phyloP scores from a whole-genome alignment of 1,140 invertebrate genomes.

The Oscheius sp. region DNA sequence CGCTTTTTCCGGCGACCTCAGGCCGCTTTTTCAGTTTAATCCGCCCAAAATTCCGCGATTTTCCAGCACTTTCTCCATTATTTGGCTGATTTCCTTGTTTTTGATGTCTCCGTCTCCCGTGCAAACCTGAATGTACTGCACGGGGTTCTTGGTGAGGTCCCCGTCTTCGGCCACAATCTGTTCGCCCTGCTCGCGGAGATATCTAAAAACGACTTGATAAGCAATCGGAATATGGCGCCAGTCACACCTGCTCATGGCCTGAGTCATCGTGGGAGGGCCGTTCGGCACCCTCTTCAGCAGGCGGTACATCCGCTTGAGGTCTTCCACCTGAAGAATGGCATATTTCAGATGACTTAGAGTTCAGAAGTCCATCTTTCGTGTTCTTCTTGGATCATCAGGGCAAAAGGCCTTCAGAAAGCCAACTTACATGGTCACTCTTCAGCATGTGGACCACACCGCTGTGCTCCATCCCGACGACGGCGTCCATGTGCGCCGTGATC shows the following conservation, averaged over 20 bases:
- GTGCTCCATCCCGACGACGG: slow-evolving; percentile 99
- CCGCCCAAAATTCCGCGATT: too few species aligned
- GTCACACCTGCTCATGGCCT: slow-evolving; percentile 79
- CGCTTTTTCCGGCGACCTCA: too few species aligned
- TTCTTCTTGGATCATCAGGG: background rate
- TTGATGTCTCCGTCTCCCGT: too few species aligned
- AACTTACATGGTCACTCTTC: slow-evolving; percentile 77
- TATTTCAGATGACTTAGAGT: too few species aligned
- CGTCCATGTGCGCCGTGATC: slow-evolving; percentile 98
- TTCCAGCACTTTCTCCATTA: too few species aligned
- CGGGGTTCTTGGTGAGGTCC: slow-evolving; percentile 72
- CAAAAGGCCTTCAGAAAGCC: background rate
- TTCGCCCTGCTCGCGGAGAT: slow-evolving; percentile 45
- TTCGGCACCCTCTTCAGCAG: slow-evolving; percentile 83
- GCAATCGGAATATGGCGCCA: background rate
- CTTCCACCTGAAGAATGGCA: slow-evolving; percentile 63
- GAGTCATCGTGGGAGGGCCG: slow-evolving; percentile 87
- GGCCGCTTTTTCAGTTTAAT: too few species aligned
- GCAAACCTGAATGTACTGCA: slow-evolving; percentile 83
- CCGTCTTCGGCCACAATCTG: slow-evolving; percentile 86
- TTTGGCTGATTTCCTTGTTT: too few species aligned
- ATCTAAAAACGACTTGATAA: slow-evolving; percentile 24
- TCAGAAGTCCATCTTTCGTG: background rate
- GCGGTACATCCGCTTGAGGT: slow-evolving; percentile 96
- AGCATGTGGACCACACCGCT: slow-evolving; percentile 98